These are phyloP conservation scores for Phalacrocorax brasilianus DNA, from an alignment of 2,113 vertebrate species.

Conservation along the genomic window DNA sequence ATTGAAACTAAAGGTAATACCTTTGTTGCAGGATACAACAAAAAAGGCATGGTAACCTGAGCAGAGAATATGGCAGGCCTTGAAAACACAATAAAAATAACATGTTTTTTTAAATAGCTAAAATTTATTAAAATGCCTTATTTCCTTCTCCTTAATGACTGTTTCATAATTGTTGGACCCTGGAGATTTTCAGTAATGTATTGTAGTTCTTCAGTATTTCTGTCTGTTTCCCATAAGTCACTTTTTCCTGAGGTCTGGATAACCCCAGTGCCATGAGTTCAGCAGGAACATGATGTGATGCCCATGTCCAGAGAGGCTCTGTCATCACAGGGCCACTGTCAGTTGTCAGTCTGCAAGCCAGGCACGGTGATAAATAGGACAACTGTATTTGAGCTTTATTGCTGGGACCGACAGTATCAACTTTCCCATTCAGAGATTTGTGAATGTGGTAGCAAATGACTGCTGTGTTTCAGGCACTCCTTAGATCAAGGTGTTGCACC, in stretches of 20 bases:
- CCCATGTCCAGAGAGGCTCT: not conserved
- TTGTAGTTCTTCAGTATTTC: not conserved
- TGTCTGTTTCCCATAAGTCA: not conserved
- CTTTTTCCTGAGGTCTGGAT: not conserved
- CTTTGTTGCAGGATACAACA: not conserved
- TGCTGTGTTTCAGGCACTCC: not conserved
- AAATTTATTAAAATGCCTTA: not conserved
- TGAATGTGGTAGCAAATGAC: not conserved
- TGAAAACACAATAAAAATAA: not conserved
- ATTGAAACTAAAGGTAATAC: not conserved
- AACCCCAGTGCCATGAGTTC: not conserved
- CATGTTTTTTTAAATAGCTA: not conserved
- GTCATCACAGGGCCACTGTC: not conserved
- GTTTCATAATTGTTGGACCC: not conserved
- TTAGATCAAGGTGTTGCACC: not conserved
- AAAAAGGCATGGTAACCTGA: not conserved
- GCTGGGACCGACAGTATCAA: not conserved
- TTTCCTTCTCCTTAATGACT: not conserved
- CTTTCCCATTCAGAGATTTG: not conserved
- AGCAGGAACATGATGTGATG: rapidly evolving
- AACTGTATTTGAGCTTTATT: not conserved
- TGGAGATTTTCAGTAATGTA: not conserved
- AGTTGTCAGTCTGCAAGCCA: not conserved
- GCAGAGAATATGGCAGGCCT: not conserved
- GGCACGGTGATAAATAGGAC: rapidly evolving